Base-by-base conservation (phyloP, 2,888 invertebrate genomes). In the Tachystola acroxantha region DNA sequence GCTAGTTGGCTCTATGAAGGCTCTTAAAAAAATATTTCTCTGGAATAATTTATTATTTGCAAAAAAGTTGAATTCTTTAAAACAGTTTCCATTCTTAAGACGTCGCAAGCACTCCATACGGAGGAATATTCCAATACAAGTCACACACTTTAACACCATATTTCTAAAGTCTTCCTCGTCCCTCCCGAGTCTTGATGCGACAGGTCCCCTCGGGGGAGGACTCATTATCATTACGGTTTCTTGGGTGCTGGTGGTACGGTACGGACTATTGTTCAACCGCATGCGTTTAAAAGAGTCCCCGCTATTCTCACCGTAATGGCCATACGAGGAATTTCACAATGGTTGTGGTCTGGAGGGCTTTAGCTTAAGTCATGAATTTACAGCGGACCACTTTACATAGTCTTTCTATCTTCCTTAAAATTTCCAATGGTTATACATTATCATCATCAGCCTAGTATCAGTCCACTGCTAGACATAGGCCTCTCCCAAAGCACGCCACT, bases 281-380 rank as follows among this genome's bases (percentile, higher is more conserved):
- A 34, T 16, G 33, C 26, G 19, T 26, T 22, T 22, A 24, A 16
- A 24, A 24, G 24, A n/a, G 24, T 11, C 32, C 11, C 30, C 12
- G 25, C 25, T 25, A 33, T 25, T 33, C 14, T 47, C 43, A 43
- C 51, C 51, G 48, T 68, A 66, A 71, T 62, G 53, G 60, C 46
- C 53, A 57, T 69, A 58, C 58, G 42, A 37, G 57, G 66, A 69
- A 68, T 57, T 60, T 51, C 50, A 44, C 50, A 43, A 57, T 50
- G 47, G 49, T 61, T 63, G 72, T 50, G 65, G 66, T 64, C 32
- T 27, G 20, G 13, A 42, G 32, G 22, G 10, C 4, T 12, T 11
- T 11, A 11, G 7, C 10, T 1, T 10, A 27, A 11, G 5, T 10
- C 1, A 12, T 10, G 10, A 14, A n/a, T 3, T n/a, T 16, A 13